Conservation (phyloP, 2,113 vertebrate genomes). For the Bujurquina vittata region DNA sequence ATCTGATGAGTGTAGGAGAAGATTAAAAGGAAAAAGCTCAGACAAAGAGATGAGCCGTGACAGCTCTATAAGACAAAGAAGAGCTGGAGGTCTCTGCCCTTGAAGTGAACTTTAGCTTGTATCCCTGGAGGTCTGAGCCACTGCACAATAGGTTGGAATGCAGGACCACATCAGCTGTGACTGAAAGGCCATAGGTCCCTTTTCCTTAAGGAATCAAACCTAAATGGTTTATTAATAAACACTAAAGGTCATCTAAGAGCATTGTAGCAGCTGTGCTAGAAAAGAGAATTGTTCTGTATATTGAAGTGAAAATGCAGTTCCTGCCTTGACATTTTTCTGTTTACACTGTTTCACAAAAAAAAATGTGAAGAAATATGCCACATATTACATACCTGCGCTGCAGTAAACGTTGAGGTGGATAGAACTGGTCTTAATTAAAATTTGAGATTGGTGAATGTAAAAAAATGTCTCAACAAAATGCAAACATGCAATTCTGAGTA, state of each 20-base stretch:
- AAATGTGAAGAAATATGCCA: not conserved
- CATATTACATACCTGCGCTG: not conserved
- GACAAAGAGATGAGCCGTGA: not conserved
- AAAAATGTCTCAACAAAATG: not conserved
- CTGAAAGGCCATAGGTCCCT: slow-evolving; percentile 25
- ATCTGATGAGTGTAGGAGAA: not conserved
- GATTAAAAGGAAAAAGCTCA: not conserved
- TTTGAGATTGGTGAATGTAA: not conserved
- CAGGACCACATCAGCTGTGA: not conserved
- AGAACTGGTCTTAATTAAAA: not conserved
- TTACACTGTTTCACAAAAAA: not conserved
- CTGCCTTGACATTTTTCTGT: not conserved
- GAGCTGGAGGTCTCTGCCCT: not conserved
- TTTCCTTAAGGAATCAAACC: slow-evolving; percentile 12
- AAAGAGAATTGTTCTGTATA: not conserved
- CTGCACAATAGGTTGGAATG: not conserved
- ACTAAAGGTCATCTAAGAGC: slow-evolving; percentile 12
- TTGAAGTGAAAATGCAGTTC: not conserved
- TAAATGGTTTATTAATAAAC: slow-evolving; percentile 40
- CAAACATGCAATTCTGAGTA: not conserved
- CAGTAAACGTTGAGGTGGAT: not conserved
- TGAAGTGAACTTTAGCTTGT: slow-evolving; percentile 14
- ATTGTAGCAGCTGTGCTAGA: not conserved
- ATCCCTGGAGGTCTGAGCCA: slow-evolving; percentile 1
- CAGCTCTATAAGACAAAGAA: slow-evolving; percentile 6